These are phyloP conservation scores for Ctenicera cuprea DNA, from an alignment of 2,888 invertebrate genomes.

Conservation along the genomic window DNA sequence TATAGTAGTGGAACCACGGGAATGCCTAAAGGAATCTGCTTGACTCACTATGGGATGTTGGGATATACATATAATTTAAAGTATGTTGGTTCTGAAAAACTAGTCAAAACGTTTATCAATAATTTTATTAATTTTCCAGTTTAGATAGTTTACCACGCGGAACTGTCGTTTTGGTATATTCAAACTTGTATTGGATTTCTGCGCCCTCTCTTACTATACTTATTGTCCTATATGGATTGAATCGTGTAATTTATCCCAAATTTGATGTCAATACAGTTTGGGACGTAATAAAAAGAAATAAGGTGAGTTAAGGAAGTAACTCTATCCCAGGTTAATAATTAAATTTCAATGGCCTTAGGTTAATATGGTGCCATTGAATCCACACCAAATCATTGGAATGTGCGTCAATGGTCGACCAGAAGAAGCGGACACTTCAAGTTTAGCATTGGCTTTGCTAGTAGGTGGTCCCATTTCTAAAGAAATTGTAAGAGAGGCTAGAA, in stretches of 20 bases:
- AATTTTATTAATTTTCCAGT: neutral
- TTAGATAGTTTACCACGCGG: neutral
- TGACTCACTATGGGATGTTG: constrained; percentile 51
- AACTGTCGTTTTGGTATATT: constrained; percentile 52
- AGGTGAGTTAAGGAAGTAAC: neutral
- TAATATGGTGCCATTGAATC: constrained; percentile 57
- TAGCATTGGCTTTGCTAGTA: neutral
- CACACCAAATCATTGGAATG: neutral
- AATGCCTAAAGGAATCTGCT: constrained; percentile 58
- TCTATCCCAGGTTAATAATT: neutral
- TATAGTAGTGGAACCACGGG: constrained; percentile 62
- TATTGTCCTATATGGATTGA: neutral
- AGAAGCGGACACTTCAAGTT: neutral
- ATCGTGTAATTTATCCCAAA: neutral
- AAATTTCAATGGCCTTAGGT: neutral
- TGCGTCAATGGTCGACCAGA: neutral
- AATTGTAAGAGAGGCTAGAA: neutral
- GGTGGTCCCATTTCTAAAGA: neutral
- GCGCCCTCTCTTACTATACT: neutral
- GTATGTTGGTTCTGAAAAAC: constrained; percentile 5
- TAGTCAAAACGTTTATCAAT: too few relatives aligned
- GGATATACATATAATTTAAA: neutral
- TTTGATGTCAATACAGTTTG: neutral
- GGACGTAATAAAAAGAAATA: neutral
- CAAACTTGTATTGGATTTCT: constrained; percentile 60